Base-by-base conservation (phyloP, 2,888 invertebrate species). In the Dendrolimus pini region DNA sequence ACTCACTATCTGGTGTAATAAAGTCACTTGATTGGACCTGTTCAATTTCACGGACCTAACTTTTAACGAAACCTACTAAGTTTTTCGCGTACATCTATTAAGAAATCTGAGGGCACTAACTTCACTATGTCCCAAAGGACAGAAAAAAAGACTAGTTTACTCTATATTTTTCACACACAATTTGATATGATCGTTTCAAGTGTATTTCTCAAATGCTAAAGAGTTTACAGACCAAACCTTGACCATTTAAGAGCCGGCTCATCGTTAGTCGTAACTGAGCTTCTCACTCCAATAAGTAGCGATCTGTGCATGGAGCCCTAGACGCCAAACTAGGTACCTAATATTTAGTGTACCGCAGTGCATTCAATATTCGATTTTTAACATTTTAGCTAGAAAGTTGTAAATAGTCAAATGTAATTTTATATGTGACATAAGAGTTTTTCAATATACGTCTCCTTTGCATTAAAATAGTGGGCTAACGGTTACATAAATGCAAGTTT, bases 341-440 rank as follows among this genome's bases (percentile, higher is more conserved):
- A 79, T 74, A 77, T 77, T 78, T 84, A 85, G 80, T 72, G 80
- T 81, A 82, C 80, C 78, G 69, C 72, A 71, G 70, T 71, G 74
- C 74, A 78, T 77, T 75, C 75, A 67, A 77, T 71, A 80, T 72
- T 75, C 72, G 72, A 77, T 78, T 77, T 77, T 77, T 78, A 72
- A 74, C 75, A 70, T 67, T 76, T 76, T 85, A 83, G 86, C 83
- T 88, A 89, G 83, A 81, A 80, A 76, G 81, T 82, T 89, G 89
- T 90, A 89, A 69, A 89, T 89, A 89, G 84, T 82, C 80, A 82
- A 80, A 81, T 78, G 86, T 88, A 88, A 87, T 89, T 89, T 90
- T 88, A 83, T 89, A 89, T 88, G 82, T 84, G 85, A 85, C 78
- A 67, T 86, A 86, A 85, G 82, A 77, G 75, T 77, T 85, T 89